A percentile compares a stretch with the other conserved stretches of the same genome.
These are phyloP conservation scores for Lagorchestes hirsutus DNA, from an alignment of 2,797 vertebrate species.

Conservation along the genomic window DNA sequence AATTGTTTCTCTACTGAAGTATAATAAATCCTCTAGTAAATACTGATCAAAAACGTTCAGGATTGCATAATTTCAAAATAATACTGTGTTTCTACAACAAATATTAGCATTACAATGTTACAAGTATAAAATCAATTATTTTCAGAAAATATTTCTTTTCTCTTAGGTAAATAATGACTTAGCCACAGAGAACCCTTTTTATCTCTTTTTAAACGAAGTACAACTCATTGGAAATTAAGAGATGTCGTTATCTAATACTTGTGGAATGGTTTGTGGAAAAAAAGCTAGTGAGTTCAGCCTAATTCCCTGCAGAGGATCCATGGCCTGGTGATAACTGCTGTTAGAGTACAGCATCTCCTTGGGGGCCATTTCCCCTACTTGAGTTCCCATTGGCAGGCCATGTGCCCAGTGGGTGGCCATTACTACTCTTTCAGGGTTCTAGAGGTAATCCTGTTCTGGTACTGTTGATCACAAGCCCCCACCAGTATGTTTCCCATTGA, in stretches of 20 bases:
- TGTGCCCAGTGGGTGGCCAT: background rate
- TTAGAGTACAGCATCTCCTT: background rate
- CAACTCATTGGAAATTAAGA: background rate
- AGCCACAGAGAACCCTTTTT: background rate
- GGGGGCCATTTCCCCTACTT: background rate
- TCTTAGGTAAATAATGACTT: slow-evolving; percentile 23
- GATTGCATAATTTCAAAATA: slow-evolving; percentile 35
- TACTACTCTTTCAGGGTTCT: background rate
- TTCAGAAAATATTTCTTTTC: background rate
- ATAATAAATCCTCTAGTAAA: slow-evolving; percentile 55
- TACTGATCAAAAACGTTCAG: slow-evolving; percentile 33
- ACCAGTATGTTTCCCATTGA: background rate
- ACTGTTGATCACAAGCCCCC: background rate
- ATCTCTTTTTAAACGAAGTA: background rate
- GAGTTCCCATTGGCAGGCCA: background rate
- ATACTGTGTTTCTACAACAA: slow-evolving; percentile 38
- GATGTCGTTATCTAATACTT: background rate
- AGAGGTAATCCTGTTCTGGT: background rate
- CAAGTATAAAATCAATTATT: slow-evolving; percentile 27
- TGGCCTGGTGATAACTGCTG: background rate
- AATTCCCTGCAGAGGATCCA: background rate
- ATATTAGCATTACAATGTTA: slow-evolving; percentile 30
- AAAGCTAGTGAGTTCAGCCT: background rate
- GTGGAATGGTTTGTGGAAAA: background rate
- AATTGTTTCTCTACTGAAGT: slow-evolving; percentile 60